Evolutionary conservation across 2,113 vertebrate species (phyloP).

Genomic region (Pardalotus punctatus): DNA sequence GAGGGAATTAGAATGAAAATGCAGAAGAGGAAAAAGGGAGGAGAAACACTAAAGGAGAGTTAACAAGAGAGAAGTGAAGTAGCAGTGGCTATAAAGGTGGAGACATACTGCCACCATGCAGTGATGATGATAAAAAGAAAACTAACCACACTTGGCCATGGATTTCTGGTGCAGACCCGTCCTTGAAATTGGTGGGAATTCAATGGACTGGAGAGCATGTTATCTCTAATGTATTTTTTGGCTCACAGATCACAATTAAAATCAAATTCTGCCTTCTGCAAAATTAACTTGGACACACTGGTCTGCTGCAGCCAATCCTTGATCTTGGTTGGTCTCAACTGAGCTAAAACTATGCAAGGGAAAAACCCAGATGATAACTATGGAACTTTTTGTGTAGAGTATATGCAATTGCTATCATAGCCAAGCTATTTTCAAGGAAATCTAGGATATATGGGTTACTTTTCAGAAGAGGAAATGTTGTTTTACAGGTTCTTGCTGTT

Average conservation of each 20-base stretch:
- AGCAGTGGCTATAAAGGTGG: not conserved
- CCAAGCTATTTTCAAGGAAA: not conserved
- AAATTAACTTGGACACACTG: constrained; percentile 31
- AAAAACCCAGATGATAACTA: not conserved
- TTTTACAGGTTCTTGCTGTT: not conserved
- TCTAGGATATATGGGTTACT: not conserved
- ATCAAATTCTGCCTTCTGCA: constrained; percentile 52
- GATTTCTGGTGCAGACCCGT: constrained; percentile 20
- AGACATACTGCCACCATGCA: constrained; percentile 25
- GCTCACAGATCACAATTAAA: constrained; percentile 57
- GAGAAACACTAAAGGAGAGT: not conserved
- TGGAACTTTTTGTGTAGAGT: not conserved
- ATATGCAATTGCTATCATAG: not conserved
- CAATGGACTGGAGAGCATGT: not conserved
- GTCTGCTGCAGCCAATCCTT: constrained; percentile 12
- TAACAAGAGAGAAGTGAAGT: not conserved
- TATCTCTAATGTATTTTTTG: constrained; percentile 44
- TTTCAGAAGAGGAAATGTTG: not conserved
- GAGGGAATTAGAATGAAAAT: not conserved
- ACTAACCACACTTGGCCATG: not conserved
- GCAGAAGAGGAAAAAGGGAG: not conserved
- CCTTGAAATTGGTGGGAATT: constrained; percentile 52
- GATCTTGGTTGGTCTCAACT: not conserved
- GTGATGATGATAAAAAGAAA: not conserved
- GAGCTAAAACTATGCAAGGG: not conserved